phyloP scores from a whole-genome alignment of 92 coral and sea anemone species.

The Galaxea fascicularis region DNA sequence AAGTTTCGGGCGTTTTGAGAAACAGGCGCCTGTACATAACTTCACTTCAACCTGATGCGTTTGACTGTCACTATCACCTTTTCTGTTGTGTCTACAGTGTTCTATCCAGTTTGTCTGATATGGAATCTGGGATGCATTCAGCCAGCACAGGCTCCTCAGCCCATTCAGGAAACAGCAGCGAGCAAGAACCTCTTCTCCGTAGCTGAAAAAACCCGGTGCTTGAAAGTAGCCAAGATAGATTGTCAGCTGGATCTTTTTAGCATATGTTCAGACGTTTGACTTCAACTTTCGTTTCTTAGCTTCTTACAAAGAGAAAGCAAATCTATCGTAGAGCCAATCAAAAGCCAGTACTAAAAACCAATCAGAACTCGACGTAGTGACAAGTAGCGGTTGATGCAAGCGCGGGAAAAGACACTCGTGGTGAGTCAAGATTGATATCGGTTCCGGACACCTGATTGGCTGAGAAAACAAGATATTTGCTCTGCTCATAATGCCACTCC shows the following conservation, averaged over 20 bases:
- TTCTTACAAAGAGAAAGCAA: not conserved
- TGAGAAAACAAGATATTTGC: not conserved
- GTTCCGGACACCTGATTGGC: conserved; percentile 1
- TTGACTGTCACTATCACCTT: not conserved
- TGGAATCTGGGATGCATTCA: conserved; percentile 24
- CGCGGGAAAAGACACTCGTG: not conserved
- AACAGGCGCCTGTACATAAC: too few relatives aligned
- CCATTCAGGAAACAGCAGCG: not conserved
- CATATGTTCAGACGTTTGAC: not conserved
- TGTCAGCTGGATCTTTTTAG: not conserved
- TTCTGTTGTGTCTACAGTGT: not conserved
- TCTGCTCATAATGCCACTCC: not conserved
- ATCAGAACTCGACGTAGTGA: not conserved
- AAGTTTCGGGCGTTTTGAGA: too few relatives aligned
- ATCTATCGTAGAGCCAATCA: not conserved
- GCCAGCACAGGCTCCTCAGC: not conserved
- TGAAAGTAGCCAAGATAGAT: not conserved
- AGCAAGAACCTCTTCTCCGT: conserved; percentile 26
- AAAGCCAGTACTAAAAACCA: not conserved
- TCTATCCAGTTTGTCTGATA: not conserved
- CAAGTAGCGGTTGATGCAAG: not conserved
- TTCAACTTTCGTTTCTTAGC: not conserved
- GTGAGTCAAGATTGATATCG: not conserved
- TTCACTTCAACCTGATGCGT: not conserved
- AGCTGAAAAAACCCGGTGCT: not conserved